Evolutionary conservation across 2,888 invertebrate species (phyloP).

Genomic region (Volucella inflata): DNA sequence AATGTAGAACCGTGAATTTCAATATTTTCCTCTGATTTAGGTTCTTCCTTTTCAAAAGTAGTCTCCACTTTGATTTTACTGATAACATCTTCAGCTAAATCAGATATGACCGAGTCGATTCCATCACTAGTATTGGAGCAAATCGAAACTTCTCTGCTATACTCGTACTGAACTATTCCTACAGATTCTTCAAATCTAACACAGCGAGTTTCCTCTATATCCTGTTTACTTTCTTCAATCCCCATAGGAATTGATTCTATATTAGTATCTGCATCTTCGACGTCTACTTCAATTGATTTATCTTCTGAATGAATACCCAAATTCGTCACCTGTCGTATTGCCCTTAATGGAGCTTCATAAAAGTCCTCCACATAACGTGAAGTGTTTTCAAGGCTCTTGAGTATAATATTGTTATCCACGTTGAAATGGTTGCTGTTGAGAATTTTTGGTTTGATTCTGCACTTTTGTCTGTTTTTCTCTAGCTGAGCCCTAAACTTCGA

Average conservation of each 20-base stretch:
- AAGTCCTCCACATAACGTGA: slow-evolving; percentile 81
- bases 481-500: slow-evolving; percentile 82
- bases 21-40: not conserved
- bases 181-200: slow-evolving; percentile 80
- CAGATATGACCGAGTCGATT: slow-evolving; percentile 82
- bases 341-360: slow-evolving; percentile 80
- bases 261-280: not conserved
- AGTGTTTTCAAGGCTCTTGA: slow-evolving; percentile 79
- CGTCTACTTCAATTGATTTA: not conserved
- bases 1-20: slow-evolving; percentile 42
- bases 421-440: slow-evolving; percentile 75
- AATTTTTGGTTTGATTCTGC: slow-evolving; percentile 60
- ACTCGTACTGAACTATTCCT: slow-evolving; percentile 76
- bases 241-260: too few species aligned
- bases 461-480: slow-evolving; percentile 77
- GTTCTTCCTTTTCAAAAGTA: not conserved
- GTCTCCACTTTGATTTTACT: slow-evolving; percentile 80
- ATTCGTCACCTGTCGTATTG: slow-evolving; percentile 77
- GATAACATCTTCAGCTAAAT: slow-evolving; percentile 81
- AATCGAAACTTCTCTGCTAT: slow-evolving; percentile 78
- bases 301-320: slow-evolving; percentile 59
- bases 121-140: slow-evolving; percentile 82
- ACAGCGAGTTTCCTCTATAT: slow-evolving; percentile 50
- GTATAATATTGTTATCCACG: slow-evolving; percentile 79
- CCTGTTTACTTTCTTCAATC: not conserved